Evolutionary conservation across 1,140 invertebrate genomes (phyloP).

Genomic region (Zaprionus africanus): DNA sequence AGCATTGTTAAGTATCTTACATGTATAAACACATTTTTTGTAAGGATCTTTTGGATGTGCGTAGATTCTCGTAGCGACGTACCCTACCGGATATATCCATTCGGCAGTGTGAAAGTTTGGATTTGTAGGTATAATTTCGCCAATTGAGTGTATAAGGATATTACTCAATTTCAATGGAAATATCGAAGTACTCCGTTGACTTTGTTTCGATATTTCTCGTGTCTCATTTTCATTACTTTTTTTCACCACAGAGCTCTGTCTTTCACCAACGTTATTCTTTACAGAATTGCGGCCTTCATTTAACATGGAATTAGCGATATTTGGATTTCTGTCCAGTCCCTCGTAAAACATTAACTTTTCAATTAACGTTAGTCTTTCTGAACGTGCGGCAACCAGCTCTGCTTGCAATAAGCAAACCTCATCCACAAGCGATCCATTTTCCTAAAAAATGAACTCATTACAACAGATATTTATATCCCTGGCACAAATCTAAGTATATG

Average conservation of each 20-base stretch:
- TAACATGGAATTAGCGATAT: slow-evolving; percentile 18
- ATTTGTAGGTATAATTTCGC: slow-evolving; percentile 90
- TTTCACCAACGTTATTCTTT: slow-evolving; percentile 26
- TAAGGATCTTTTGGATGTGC: slow-evolving; percentile 89
- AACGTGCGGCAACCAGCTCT: slow-evolving; percentile 88
- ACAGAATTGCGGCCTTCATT: slow-evolving; percentile 37
- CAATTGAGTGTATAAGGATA: slow-evolving; percentile 91
- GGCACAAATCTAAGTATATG: not conserved
- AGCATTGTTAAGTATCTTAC: slow-evolving; percentile 91
- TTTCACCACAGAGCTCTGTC: not conserved
- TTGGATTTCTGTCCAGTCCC: slow-evolving; percentile 59
- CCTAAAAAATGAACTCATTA: slow-evolving; percentile 84
- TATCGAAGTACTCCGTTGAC: slow-evolving; percentile 87
- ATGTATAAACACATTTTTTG: slow-evolving; percentile 92
- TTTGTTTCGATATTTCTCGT: slow-evolving; percentile 33
- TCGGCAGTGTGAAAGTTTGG: slow-evolving; percentile 89
- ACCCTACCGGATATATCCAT: slow-evolving; percentile 92
- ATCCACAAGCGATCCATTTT: slow-evolving; percentile 92
- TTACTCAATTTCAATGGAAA: slow-evolving; percentile 91
- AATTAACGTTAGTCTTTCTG: slow-evolving; percentile 90
- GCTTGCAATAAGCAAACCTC: slow-evolving; percentile 90
- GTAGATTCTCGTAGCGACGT: slow-evolving; percentile 91
- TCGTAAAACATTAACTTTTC: slow-evolving; percentile 88
- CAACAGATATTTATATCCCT: not conserved
- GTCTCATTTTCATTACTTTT: slow-evolving; percentile 45